Conservation (phyloP, 2,888 invertebrate species). For the Lasioglossum calceatum region DNA sequence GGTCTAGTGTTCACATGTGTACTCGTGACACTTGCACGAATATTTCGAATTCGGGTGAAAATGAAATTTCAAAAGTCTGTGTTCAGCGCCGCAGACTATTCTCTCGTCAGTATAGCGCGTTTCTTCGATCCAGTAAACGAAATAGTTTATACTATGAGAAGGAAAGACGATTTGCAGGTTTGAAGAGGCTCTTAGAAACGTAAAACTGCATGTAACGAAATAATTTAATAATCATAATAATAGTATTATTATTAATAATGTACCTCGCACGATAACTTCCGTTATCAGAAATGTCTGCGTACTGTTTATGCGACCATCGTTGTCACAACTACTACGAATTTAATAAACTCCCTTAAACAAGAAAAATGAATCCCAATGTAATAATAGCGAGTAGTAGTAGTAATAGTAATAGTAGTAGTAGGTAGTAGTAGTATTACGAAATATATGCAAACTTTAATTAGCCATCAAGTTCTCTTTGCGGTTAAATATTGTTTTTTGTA, state of each 20-base stretch:
- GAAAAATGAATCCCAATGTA: slow-evolving; percentile 47
- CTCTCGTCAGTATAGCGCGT: slow-evolving; percentile 39
- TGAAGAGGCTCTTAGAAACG: slow-evolving; percentile 74
- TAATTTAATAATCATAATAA: slow-evolving; percentile 70
- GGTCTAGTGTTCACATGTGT: slow-evolving; percentile 47
- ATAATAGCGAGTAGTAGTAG: slow-evolving; percentile 44
- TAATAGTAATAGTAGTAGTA: slow-evolving; percentile 15
- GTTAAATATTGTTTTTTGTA: slow-evolving; percentile 63
- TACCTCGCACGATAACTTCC: slow-evolving; percentile 51
- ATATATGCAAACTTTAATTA: slow-evolving; percentile 57
- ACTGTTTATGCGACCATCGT: slow-evolving; percentile 47
- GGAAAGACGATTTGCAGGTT: slow-evolving; percentile 60
- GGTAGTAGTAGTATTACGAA: slow-evolving; percentile 23
- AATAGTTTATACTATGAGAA: slow-evolving; percentile 47
- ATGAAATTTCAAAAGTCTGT: slow-evolving; percentile 5
- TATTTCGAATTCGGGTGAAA: slow-evolving; percentile 15
- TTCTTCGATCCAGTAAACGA: slow-evolving; percentile 27
- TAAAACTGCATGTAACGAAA: slow-evolving; percentile 74
- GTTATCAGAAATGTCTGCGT: slow-evolving; percentile 48
- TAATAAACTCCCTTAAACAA: slow-evolving; percentile 44
- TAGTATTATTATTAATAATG: slow-evolving; percentile 63
- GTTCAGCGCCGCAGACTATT: slow-evolving; percentile 32
- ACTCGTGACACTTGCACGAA: slow-evolving; percentile 25
- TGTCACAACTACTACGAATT: slow-evolving; percentile 53
- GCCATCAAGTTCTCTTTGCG: slow-evolving; percentile 32